phyloP scores from a whole-genome alignment of 2,113 vertebrate genomes.

The Xiphophorus hellerii region DNA sequence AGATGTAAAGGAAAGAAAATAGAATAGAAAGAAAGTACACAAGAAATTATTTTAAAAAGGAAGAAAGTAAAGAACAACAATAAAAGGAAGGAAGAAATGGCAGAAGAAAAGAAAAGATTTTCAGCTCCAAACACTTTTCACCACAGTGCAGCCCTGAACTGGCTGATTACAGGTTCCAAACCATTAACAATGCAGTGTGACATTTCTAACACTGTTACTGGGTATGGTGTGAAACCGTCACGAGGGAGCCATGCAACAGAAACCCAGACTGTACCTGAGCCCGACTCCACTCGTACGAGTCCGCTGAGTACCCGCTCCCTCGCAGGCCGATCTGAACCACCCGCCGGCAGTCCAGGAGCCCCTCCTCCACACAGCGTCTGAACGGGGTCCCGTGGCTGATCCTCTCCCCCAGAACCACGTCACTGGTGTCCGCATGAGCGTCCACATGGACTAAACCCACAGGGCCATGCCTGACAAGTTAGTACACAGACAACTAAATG shows the following conservation, averaged over 20 bases:
- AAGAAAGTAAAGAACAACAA: not conserved
- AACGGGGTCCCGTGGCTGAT: slow-evolving; percentile 89
- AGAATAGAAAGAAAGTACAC: not conserved
- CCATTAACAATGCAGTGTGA: not conserved
- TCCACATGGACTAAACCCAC: slow-evolving; percentile 93
- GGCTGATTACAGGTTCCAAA: not conserved
- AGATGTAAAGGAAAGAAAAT: not conserved
- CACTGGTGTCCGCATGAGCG: slow-evolving; percentile 87
- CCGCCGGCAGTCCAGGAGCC: slow-evolving; percentile 87
- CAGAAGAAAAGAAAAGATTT: not conserved
- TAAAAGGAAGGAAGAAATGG: not conserved
- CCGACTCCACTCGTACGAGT: slow-evolving; percentile 83
- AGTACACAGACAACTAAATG: not conserved
- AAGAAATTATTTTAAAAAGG: not conserved
- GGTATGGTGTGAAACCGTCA: not conserved
- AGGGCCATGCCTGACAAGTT: slow-evolving; percentile 83
- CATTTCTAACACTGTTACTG: not conserved
- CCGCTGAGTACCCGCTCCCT: slow-evolving; percentile 80
- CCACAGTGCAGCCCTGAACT: not conserved
- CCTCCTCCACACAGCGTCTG: slow-evolving; percentile 90
- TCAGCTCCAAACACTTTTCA: not conserved
- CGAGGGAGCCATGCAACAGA: accelerated
- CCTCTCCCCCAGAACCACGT: slow-evolving; percentile 86
- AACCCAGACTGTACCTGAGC: slow-evolving; percentile 81
- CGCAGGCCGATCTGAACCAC: slow-evolving; percentile 94